phyloP scores from a whole-genome alignment of 2,888 invertebrate species.

The Drosophila maculinotata region DNA sequence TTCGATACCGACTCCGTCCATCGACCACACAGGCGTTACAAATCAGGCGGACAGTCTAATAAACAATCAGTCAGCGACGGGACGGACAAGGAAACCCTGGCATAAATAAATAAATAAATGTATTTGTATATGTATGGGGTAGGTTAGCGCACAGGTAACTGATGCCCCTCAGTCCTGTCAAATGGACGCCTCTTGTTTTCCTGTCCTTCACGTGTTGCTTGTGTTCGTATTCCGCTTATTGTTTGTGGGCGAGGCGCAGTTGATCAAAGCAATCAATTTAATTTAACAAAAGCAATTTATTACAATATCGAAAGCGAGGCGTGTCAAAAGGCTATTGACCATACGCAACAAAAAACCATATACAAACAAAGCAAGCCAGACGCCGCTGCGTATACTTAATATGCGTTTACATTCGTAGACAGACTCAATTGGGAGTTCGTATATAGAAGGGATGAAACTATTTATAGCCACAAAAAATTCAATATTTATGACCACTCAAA shows the following conservation, averaged over 20 bases:
- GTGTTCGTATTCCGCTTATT: constrained; percentile 2
- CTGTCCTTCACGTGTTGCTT: constrained; percentile 33
- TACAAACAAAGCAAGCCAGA: not conserved
- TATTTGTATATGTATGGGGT: not conserved
- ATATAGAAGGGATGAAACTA: not conserved
- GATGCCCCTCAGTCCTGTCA: constrained; percentile 19
- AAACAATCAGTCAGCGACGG: constrained; percentile 66
- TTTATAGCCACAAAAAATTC: constrained; percentile 16
- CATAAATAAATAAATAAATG: constrained; percentile 51
- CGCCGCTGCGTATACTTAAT: constrained; percentile 48
- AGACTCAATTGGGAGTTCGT: not conserved
- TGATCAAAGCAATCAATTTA: constrained; percentile 80
- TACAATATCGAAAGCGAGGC: constrained; percentile 57
- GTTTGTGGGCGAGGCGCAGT: constrained; percentile 43
- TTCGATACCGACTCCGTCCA: not conserved
- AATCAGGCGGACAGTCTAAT: constrained; percentile 59
- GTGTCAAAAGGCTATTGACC: constrained; percentile 62
- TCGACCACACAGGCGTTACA: constrained; percentile 35
- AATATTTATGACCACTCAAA: constrained; percentile 34
- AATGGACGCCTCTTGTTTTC: constrained; percentile 7
- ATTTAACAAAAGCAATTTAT: constrained; percentile 76
- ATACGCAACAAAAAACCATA: constrained; percentile 9
- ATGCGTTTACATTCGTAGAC: constrained; percentile 8
- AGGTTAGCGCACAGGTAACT: constrained; percentile 14
- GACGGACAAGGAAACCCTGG: constrained; percentile 26